Conservation (phyloP, 2,113 vertebrate species). For the Stegastes partitus region DNA sequence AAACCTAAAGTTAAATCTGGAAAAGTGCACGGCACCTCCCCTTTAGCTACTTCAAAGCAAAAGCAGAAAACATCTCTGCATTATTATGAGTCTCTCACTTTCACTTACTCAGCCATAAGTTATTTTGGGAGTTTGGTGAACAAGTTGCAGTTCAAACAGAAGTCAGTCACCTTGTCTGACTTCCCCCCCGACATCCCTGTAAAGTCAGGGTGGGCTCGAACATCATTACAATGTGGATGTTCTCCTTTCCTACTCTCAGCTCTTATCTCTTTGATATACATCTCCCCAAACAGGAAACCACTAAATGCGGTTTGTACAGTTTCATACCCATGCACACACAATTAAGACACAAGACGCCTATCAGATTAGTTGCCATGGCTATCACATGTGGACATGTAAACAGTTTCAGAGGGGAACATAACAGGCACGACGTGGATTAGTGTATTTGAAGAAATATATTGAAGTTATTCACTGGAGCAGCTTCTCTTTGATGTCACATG, state of each 20-base stretch:
- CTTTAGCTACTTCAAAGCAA: too few relatives aligned
- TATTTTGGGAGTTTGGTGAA: too few relatives aligned
- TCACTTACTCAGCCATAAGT: too few relatives aligned
- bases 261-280: slow-evolving; percentile 43
- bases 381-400: slow-evolving; percentile 74
- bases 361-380: slow-evolving; percentile 72
- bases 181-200: background rate
- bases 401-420: slow-evolving; percentile 44
- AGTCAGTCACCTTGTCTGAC: background rate
- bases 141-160: background rate
- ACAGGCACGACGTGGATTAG: slow-evolving; percentile 48
- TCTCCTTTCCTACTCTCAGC: background rate
- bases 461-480: slow-evolving; percentile 31
- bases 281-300: slow-evolving; percentile 71
- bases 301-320: slow-evolving; percentile 56
- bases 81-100: too few relatives aligned
- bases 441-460: slow-evolving; percentile 27
- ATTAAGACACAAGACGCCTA: slow-evolving; percentile 58
- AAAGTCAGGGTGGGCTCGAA: background rate
- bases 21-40: too few relatives aligned
- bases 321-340: slow-evolving; percentile 42
- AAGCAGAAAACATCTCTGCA: too few relatives aligned
- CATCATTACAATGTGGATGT: background rate
- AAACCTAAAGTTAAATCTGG: too few relatives aligned
- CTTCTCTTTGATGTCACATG: slow-evolving; percentile 47